Evolutionary conservation across 2,888 invertebrate species (phyloP), one percentile per base, ranked within the genome.

Genomic region (Drosophila atroscutellata): DNA sequence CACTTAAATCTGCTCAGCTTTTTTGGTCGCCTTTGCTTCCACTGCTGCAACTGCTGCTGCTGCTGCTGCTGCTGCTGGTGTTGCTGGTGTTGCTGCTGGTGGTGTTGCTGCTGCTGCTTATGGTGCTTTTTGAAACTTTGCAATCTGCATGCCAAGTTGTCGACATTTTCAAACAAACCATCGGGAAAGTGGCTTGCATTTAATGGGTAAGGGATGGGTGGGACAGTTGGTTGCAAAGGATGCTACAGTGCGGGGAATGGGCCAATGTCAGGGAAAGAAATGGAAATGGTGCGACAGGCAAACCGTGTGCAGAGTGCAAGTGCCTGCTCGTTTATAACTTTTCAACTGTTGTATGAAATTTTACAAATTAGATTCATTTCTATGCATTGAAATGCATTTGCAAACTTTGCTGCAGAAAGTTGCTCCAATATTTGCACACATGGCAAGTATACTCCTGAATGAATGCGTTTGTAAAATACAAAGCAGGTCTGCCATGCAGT

Each of bases 321-420:
- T 87, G 83, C 88, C 85, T 87, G 80, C 89, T 86, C 90, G 81
- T 88, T 86, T 90, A 86, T 90, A 90, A 87, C 84, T 88, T 90
- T 90, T 88, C 83, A 86, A 89, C 86, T 86, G 86, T 86, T 86
- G 87, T 86, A 86, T 90, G 86, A 87, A 87, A 87, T 90, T 87
- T 88, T 89, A 90, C 90, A 87, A 87, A 87, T 87, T 87, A 90
- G 86, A 87, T 87, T 87, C 86, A 90, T 87, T 87, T 90, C 86
- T 87, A 87, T 87, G 86, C 86, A 87, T 87, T 83, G 86, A 90
- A 87, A 90, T 87, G 88, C 89, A 89, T 86, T 86, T 86, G 83
- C 85, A 89, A 86, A 86, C 72, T 89, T 86, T 86, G 80, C 85
- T 74, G 72, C 85, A 83, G 76, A 90, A 90, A 90, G 90, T 90